Base-by-base conservation (phyloP, 37 sponge, comb jelly and placozoan species). In the Diacarnus erythraeanus region DNA sequence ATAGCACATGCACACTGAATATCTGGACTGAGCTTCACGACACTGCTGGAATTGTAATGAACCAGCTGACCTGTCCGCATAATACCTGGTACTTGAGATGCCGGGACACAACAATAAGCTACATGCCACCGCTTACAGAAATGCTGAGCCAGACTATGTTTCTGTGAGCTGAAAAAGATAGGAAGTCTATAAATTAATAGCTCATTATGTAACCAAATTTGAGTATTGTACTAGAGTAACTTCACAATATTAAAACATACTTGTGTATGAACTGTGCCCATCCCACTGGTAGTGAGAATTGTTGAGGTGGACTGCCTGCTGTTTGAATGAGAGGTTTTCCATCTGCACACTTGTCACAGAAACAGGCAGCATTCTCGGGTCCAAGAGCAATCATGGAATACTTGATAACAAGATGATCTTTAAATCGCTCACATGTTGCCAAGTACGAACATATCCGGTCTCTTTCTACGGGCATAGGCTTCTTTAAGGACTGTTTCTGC, bases 241-340 rank as follows among this genome's bases (percentile, higher is more conserved):
- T n/a, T n/a, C n/a, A n/a, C n/a, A n/a, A n/a, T n/a, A n/a, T n/a
- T n/a, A n/a, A 12, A 20, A n/a, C 75, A 57, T 25, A 80, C 81
- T 71, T 75, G 42, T 57, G 69, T 36, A 80, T 66, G 42, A 75
- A 80, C 29, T 72, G 81, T 30, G 75, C 64, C 80, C 87, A 86
- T 10, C 80, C 87, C 22, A 74, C 20, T 21, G 81, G 88, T 2
- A 87, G 88, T 25, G 77, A 43, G 82, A 75, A 87, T 33, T 76
- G 82, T 60, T 77, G 82, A 44, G 82, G 82, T 8, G 88, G 88
- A 65, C 10, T 47, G 64, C 87, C 87, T 29, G 87, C 51, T 0
- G 64, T 34, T n/a, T 76, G 64, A 1, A 86, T 67, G 4, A 43
- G 20, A 1, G 74, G 75, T 47, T 80, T 74, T 29, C 87, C 80